phyloP scores from a whole-genome alignment of 2,113 vertebrate genomes.

The Calyptommatus sinebrachiatus region DNA sequence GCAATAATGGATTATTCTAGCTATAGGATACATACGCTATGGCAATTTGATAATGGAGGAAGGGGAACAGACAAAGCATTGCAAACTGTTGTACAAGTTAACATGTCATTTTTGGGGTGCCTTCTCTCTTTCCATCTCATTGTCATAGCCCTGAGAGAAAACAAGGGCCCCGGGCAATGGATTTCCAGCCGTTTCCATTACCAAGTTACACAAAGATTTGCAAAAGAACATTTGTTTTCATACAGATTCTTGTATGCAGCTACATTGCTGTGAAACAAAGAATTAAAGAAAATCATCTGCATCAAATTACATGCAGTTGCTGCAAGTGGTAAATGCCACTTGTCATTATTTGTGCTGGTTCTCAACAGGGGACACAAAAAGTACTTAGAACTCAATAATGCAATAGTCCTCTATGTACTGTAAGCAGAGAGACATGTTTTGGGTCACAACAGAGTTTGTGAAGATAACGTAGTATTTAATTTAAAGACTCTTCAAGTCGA shows the following conservation, averaged over 20 bases:
- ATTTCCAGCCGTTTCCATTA: background rate
- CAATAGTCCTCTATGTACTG: too few species aligned
- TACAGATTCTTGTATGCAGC: background rate
- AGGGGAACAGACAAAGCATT: background rate
- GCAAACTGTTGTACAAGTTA: background rate
- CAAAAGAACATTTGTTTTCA: background rate
- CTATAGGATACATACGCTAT: background rate
- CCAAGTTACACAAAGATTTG: background rate
- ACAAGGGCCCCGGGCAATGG: background rate
- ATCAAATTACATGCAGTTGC: background rate
- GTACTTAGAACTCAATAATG: background rate
- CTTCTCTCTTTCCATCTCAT: background rate
- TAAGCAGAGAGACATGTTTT: too few species aligned
- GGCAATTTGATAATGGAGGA: background rate
- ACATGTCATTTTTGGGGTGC: background rate
- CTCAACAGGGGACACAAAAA: background rate
- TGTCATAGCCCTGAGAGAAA: background rate
- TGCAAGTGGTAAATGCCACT: background rate
- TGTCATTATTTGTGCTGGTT: too few species aligned
- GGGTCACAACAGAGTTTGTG: too few species aligned
- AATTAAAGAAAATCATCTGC: background rate
- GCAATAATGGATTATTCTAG: background rate
- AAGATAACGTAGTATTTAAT: too few species aligned
- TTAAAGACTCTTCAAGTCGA: too few species aligned
- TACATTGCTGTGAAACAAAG: background rate